A percentile compares a stretch with the other conserved stretches of the same genome.
These are phyloP conservation scores for Halichondria panicea DNA, from an alignment of 37 sponge, comb jelly and placozoan genomes.

Conservation along the genomic window DNA sequence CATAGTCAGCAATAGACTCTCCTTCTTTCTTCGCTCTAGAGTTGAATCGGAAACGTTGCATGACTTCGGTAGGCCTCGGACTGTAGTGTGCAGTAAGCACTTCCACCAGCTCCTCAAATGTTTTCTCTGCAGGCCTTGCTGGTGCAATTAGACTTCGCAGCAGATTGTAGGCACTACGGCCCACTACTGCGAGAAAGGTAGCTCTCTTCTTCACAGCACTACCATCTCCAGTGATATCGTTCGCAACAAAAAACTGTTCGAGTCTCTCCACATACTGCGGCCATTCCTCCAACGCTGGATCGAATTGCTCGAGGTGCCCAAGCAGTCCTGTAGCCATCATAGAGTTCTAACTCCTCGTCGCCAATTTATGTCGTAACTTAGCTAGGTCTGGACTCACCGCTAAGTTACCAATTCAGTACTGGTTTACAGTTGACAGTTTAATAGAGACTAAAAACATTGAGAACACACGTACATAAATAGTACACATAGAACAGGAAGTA, in stretches of 20 bases:
- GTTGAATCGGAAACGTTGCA: slow-evolving; percentile 37
- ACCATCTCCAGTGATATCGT: slow-evolving; percentile 7
- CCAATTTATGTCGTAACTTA: slow-evolving; percentile 25
- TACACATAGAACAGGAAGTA: no score
- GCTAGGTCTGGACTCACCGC: no score
- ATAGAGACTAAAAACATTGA: no score
- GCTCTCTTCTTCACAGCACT: slow-evolving; percentile 7
- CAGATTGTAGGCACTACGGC: slow-evolving; percentile 5
- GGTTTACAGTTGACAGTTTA: no score
- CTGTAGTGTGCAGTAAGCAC: slow-evolving; percentile 19
- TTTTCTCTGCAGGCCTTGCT: slow-evolving; percentile 28
- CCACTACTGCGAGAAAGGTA: neutral
- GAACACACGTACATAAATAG: no score
- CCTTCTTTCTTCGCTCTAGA: slow-evolving; percentile 14
- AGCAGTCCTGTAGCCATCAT: slow-evolving; percentile 7
- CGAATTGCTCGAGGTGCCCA: slow-evolving; percentile 6
- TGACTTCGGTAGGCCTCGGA: slow-evolving; percentile 16
- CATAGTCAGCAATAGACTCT: slow-evolving; percentile 33
- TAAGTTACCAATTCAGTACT: no score
- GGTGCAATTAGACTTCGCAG: slow-evolving; percentile 12
- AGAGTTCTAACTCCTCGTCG: slow-evolving; percentile 16
- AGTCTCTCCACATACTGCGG: slow-evolving; percentile 23
- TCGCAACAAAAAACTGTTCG: slow-evolving; percentile 8
- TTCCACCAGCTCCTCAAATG: slow-evolving; percentile 22
- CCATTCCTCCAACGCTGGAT: slow-evolving; percentile 15